Percentiles rank a stretch among this genome's conserved stretches.
Evolutionary conservation across 2,113 vertebrate species (phyloP).

Genomic region (Zapus hudsonius): DNA sequence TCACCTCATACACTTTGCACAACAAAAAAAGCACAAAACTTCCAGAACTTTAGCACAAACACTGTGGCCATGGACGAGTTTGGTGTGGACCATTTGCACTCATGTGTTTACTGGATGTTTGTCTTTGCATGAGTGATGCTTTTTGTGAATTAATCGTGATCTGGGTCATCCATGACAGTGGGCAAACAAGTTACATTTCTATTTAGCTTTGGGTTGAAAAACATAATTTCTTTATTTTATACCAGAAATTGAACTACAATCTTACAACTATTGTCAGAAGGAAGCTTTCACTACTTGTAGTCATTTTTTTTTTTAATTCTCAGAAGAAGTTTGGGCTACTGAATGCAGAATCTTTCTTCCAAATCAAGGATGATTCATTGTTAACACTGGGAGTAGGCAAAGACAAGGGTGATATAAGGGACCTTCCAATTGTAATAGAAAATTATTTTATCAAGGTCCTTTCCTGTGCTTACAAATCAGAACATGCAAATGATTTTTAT

Average conservation of each 20-base stretch:
- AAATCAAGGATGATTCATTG: neutral
- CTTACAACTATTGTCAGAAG: neutral
- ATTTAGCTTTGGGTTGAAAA: accelerated
- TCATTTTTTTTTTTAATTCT: neutral
- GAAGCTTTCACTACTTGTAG: neutral
- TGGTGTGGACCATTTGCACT: neutral
- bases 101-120: neutral
- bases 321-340: neutral
- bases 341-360: neutral
- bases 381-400: neutral
- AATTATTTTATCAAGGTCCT: neutral
- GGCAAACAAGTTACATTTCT: neutral
- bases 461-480: neutral
- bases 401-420: neutral
- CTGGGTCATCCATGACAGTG: neutral
- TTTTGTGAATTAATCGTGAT: neutral
- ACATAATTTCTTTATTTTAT: neutral
- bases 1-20: neutral
- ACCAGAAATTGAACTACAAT: neutral
- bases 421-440: neutral
- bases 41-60: neutral
- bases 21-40: neutral
- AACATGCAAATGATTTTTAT: neutral
- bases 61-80: accelerated
- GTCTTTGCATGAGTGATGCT: neutral